A percentile compares a stretch with the other conserved stretches of the same genome.
These are phyloP conservation scores for Parascotia fuliginaria DNA, from an alignment of 2,888 invertebrate genomes.

Conservation along the genomic window DNA sequence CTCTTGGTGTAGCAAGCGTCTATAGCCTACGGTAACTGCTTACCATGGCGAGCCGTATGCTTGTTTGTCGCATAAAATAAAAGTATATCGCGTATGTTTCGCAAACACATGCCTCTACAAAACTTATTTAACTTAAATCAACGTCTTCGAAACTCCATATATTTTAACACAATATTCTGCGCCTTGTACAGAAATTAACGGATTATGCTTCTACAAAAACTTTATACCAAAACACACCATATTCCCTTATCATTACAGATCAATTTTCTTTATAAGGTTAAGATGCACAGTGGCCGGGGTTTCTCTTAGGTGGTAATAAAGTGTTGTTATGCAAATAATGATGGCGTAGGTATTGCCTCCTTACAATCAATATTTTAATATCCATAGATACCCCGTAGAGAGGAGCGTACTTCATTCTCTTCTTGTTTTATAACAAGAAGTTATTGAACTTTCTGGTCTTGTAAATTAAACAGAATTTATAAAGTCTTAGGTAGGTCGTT, in stretches of 20 bases:
- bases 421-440: slow-evolving; percentile 16
- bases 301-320: slow-evolving; percentile 42
- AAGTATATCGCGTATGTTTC: too few relatives aligned
- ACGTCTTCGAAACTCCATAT: background rate
- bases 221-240: slow-evolving; percentile 2
- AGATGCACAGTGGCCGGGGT: slow-evolving; percentile 18
- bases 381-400: slow-evolving; percentile 37
- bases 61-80: too few relatives aligned
- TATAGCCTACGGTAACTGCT: too few relatives aligned
- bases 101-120: background rate
- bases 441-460: background rate
- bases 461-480: background rate
- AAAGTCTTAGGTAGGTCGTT: too few relatives aligned
- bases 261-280: background rate
- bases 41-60: too few relatives aligned
- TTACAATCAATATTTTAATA: slow-evolving; percentile 46
- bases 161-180: background rate
- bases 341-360: slow-evolving; percentile 27
- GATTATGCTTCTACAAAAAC: background rate
- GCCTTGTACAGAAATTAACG: slow-evolving; percentile 14
- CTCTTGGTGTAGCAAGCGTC: too few relatives aligned
- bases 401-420: slow-evolving; percentile 2
- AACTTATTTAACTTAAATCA: background rate
- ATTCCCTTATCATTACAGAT: accelerated
- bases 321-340: slow-evolving; percentile 48